These are phyloP conservation scores for Apostichopus japonicus DNA, from an alignment of 35 echinoderm and acorn worm species.

Conservation along the genomic window DNA sequence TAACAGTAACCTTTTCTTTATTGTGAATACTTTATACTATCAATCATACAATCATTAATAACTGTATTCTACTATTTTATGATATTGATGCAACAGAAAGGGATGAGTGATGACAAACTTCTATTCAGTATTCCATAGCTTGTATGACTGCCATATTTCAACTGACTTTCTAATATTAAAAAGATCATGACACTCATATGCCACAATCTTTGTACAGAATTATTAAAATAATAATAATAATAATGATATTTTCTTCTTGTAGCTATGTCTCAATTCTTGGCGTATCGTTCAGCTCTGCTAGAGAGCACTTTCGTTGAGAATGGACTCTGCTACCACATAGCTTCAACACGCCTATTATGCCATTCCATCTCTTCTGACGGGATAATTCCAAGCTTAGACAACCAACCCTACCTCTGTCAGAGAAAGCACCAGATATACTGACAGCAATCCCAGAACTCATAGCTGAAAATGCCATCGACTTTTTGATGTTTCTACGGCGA, in stretches of 20 bases:
- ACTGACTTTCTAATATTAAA: no score
- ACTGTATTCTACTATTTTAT: no score
- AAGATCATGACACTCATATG: no score
- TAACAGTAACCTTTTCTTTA: no score
- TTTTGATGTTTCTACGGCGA: constrained; percentile 78
- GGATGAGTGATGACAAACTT: no score
- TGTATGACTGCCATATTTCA: no score
- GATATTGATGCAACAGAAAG: no score
- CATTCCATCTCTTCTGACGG: constrained; percentile 54
- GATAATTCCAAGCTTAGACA: constrained; percentile 48
- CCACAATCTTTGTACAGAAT: no score
- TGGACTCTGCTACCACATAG: constrained; percentile 69
- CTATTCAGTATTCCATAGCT: no score
- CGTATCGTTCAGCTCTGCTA: constrained; percentile 63
- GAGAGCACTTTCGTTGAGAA: constrained; percentile 69
- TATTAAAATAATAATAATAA: no score
- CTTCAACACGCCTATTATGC: constrained; percentile 71
- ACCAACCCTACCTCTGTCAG: constrained; percentile 68
- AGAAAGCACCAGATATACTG: constrained; percentile 51
- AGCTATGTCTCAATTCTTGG: constrained; percentile 88
- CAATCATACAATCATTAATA: no score
- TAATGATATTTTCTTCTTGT: not conserved
- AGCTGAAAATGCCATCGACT: constrained; percentile 86
- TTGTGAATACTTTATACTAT: no score
- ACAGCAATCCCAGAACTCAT: constrained; percentile 76